Evolutionary conservation across 2,797 vertebrate species (phyloP), one percentile per base, ranked within the genome.

Genomic region (Pelodytes ibericus): DNA sequence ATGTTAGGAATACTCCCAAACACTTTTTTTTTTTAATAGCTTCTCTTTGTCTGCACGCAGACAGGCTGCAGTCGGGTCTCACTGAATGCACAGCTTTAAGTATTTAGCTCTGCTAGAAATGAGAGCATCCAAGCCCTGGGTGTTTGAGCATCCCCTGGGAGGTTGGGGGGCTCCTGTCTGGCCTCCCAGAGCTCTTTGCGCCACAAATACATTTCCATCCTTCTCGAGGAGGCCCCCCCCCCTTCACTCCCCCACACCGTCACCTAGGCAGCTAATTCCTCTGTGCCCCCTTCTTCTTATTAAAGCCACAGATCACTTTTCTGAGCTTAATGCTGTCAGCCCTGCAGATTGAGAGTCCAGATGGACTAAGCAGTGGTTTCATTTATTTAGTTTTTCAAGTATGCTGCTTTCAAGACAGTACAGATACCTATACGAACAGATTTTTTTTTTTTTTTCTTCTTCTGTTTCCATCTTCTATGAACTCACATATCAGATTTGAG

Each of bases 251-350:
- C 60, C 66, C 41, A 51, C 76, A 73, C 71, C 70, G 87, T 95
- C 95, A 94, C 94, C 91, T 94, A 92, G 91, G 93, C 95, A 97
- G 95, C 95, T 96, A 96, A 96, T 93, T 97, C 95, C 94, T 96
- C 85, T 73, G 93, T 95, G 96, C 94, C 94, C 91, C 88, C 88
- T 90, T 91, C 94, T 76, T 94, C 95, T 96, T 97, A 97, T 98
- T 99, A 96, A 97, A 97, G 93, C 93, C 95, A 96, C 96, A 96
- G 95, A 98, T 99, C 96, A 97, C 94, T 95, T 96, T 96, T 93
- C 92, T 83, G 83, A 90, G 92, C 88, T 88, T 89, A 92, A 88
- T 82, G 86, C 89, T 92, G 91, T 92, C 91, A 91, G 89, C 90
- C 89, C 86, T 82, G 89, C 68, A 81, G 82, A 83, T 87, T 84